Base-by-base conservation (phyloP, 2,113 vertebrate genomes). In the Eulemur rufifrons region DNA sequence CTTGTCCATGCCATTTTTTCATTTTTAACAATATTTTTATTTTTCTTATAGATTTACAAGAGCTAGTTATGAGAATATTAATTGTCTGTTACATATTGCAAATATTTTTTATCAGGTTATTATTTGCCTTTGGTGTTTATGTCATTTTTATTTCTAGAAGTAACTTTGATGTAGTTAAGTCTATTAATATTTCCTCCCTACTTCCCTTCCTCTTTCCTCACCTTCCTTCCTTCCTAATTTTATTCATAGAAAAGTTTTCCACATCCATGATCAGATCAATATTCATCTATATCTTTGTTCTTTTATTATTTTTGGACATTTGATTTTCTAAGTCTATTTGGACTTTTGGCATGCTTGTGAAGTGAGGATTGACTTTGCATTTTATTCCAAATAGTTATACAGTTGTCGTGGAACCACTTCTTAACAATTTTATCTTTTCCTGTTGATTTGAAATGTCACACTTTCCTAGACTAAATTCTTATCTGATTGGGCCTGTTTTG, bases 1-100 rank as follows among this genome's bases (percentile, higher is more conserved):
- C 15, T 95, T 83, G 17, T 63, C 47, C 12, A n/a, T 80, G 32
- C 47, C 32, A 85, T 96, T 93, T 88, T 54, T 86, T 93, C 32
- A 89, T 84, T 94, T 93, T 95, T 63, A 96, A 66, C 2, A 39
- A 50, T 63, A 85, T 69, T 96, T 97, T 71, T 45, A 23, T 71
- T 91, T 95, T 81, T 66, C n/a, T 61, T 73, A 78, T 17, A 34
- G 50, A 89, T 80, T 91, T 93, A 12, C 5, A 69, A 81, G 32
- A 84, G 27, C 37, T 66, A 10, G 17, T 73, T 97, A 8, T 74
- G 71, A 64, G 27, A 92, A 15, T 54, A 83, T 89, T 89, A 91
- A 61, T 89, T 95, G 80, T 83, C 39, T 91, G 47, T 91, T 94
- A 64, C 1, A 61, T 76, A 10, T 81, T 94, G 34, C 20, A 78